These are phyloP conservation scores for Uloborus diversus DNA, from an alignment of 1,140 invertebrate species.

Conservation along the genomic window DNA sequence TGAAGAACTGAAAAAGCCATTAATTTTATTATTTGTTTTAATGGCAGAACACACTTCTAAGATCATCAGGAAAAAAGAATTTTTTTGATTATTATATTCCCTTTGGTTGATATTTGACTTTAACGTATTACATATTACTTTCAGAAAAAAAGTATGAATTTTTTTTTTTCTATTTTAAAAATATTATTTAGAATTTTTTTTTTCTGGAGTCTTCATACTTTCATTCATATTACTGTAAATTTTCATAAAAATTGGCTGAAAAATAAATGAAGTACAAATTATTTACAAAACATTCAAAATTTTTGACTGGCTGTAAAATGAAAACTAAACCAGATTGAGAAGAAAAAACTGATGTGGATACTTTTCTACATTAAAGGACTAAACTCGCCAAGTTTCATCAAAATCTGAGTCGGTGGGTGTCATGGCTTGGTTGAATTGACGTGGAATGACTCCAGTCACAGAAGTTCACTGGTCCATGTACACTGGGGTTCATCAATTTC, in stretches of 20 bases:
- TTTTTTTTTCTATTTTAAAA: background rate
- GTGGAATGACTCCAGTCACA: too few relatives aligned
- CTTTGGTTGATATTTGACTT: background rate
- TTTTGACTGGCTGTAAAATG: background rate
- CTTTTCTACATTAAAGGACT: too few relatives aligned
- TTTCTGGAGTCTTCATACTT: background rate
- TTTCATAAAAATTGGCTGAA: background rate
- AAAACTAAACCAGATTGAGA: background rate
- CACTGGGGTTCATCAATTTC: too few relatives aligned
- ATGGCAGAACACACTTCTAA: background rate
- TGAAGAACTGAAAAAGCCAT: background rate
- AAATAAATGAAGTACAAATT: background rate
- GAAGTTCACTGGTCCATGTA: too few relatives aligned
- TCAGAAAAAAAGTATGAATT: background rate
- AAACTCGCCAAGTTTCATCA: too few relatives aligned
- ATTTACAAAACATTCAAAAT: background rate
- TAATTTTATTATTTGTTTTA: background rate
- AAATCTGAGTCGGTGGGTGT: too few relatives aligned
- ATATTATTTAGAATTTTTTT: background rate
- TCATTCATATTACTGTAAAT: background rate
- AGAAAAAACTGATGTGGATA: background rate
- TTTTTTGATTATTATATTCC: background rate
- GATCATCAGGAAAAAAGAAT: background rate
- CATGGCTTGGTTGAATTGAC: too few relatives aligned
- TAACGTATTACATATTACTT: background rate